These are phyloP conservation scores for Sander vitreus DNA, from an alignment of 2,113 vertebrate genomes.

Conservation along the genomic window DNA sequence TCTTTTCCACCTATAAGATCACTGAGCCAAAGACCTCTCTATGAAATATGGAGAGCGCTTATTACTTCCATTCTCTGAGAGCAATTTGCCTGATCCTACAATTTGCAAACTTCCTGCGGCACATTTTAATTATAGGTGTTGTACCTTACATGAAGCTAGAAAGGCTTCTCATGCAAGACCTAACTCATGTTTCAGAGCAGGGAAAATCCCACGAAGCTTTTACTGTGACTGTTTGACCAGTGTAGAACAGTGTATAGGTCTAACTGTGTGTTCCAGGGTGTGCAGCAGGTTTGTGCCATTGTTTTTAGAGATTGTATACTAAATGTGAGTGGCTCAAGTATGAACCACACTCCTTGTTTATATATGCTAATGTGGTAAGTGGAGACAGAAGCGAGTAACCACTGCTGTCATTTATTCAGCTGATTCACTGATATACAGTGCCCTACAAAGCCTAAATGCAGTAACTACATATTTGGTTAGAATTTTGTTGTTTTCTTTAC, in stretches of 20 bases:
- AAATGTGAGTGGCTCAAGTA: neutral
- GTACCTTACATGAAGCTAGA: constrained; percentile 46
- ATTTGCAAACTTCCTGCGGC: constrained; percentile 71
- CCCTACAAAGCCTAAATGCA: neutral
- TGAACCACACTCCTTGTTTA: neutral
- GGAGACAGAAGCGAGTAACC: neutral
- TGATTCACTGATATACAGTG: neutral
- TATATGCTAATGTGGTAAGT: neutral
- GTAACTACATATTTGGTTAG: neutral
- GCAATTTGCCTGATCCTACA: constrained; percentile 57
- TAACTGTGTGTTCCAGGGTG: constrained; percentile 2
- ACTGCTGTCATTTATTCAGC: constrained; percentile 1
- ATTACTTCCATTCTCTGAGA: constrained; percentile 49
- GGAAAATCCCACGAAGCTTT: constrained; percentile 72
- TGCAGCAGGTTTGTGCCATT: neutral
- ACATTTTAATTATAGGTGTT: constrained; percentile 80
- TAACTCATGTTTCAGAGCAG: constrained; percentile 70
- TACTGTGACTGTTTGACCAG: constrained; percentile 41
- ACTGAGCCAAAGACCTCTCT: constrained; percentile 18
- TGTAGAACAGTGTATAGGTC: constrained; percentile 11
- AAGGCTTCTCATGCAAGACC: constrained; percentile 60
- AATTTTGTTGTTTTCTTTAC: neutral
- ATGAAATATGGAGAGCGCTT: constrained; percentile 29
- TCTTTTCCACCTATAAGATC: constrained; percentile 24
- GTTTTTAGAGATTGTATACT: neutral